Conservation (phyloP, 2,113 vertebrate species). For the Ceratotherium simum region DNA sequence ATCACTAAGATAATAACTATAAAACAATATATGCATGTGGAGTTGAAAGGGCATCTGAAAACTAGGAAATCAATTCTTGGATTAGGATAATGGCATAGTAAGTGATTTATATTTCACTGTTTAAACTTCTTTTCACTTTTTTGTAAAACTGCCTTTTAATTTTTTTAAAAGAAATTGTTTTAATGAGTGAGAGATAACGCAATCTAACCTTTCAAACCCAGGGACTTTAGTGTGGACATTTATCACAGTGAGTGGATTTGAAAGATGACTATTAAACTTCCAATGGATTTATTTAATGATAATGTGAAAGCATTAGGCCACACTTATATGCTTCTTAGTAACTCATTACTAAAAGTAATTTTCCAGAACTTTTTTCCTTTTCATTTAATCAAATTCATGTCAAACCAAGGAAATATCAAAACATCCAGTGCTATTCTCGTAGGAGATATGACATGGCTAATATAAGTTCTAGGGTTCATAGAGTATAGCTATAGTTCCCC, state of each 20-base stretch:
- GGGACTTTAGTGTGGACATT: constrained; percentile 25
- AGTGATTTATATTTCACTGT: background rate
- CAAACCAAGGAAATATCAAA: constrained; percentile 26
- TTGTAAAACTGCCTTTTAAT: background rate
- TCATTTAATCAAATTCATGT: constrained; percentile 13
- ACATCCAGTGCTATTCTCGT: background rate
- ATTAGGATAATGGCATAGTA: background rate
- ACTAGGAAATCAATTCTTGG: background rate
- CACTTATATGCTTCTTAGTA: constrained; percentile 43
- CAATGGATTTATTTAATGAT: constrained; percentile 60
- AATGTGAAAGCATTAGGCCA: constrained; percentile 4
- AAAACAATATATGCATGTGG: background rate
- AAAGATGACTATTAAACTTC: constrained; percentile 61
- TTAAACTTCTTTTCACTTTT: background rate
- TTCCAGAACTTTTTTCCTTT: constrained; percentile 51
- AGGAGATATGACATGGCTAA: background rate
- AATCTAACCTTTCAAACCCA: background rate
- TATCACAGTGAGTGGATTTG: constrained; percentile 52
- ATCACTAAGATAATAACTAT: background rate
- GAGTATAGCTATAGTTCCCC: background rate
- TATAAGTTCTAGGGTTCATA: background rate
- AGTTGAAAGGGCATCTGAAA: background rate
- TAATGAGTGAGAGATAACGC: background rate
- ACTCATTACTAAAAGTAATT: background rate
- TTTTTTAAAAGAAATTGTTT: background rate